A percentile compares a stretch with the other conserved stretches of the same genome.
Evolutionary conservation across 2,888 invertebrate species (phyloP).

Genomic region (Trissolcus japonicus): DNA sequence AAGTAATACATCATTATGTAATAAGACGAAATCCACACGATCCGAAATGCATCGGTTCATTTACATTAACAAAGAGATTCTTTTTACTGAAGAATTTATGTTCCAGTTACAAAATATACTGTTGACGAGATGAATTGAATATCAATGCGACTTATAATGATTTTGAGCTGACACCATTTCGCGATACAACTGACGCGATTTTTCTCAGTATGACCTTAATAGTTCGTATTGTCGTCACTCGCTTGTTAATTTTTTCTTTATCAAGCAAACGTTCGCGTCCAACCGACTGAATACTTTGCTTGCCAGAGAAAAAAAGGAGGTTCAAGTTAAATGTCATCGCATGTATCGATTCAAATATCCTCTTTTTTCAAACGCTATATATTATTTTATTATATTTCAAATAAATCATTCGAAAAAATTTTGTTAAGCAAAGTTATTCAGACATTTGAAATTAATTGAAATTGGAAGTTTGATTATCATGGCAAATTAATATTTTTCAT

Average conservation of each 20-base stretch:
- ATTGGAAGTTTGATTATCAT: no score
- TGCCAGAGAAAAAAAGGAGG: constrained; percentile 13
- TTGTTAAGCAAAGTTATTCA: no score
- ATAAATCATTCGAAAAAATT: no score
- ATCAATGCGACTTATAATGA: no score
- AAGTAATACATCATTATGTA: constrained; percentile 33
- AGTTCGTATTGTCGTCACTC: constrained; percentile 16
- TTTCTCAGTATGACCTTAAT: constrained; percentile 45
- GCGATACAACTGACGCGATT: not conserved
- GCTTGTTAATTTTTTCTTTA: constrained; percentile 39
- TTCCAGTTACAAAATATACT: no score
- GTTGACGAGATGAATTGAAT: no score
- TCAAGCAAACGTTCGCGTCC: constrained; percentile 19
- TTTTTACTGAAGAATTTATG: no score
- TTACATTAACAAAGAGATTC: not conserved
- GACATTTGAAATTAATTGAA: no score
- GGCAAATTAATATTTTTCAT: no score
- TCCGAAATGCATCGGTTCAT: constrained; percentile 10
- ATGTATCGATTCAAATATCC: constrained; percentile 13
- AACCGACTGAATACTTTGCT: constrained; percentile 18
- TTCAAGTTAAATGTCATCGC: constrained; percentile 24
- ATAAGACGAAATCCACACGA: constrained; percentile 21
- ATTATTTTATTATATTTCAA: no score
- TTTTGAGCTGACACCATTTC: no score
- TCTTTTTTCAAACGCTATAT: constrained; percentile 2